Conservation (phyloP, 2,113 vertebrate species). For the Ctenodactylus gundi region DNA sequence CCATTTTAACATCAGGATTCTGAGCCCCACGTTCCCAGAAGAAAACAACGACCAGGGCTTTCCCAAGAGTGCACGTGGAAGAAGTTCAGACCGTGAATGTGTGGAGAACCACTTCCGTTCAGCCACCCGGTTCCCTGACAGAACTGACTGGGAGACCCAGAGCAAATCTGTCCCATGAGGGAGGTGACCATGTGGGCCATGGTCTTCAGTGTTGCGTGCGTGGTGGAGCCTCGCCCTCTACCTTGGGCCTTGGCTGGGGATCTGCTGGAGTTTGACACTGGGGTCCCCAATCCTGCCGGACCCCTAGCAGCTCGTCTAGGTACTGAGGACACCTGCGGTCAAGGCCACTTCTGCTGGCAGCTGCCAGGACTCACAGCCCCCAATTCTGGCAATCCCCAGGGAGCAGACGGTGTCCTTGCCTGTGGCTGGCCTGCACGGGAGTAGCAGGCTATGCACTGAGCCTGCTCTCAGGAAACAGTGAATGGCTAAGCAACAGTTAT, state of each 20-base stretch:
- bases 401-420: neutral
- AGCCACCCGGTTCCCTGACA: neutral
- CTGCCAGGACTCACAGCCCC: neutral
- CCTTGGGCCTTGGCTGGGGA: neutral
- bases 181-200: neutral
- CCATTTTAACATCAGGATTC: neutral
- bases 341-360: neutral
- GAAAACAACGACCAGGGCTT: neutral
- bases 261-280: neutral
- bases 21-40: neutral
- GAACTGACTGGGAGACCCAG: neutral
- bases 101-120: neutral
- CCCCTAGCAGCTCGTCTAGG: neutral
- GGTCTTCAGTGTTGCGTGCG: accelerated
- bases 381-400: neutral
- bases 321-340: neutral
- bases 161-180: neutral
- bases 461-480: neutral
- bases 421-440: neutral
- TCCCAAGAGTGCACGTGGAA: neutral
- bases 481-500: neutral
- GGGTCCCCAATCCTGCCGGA: neutral
- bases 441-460: neutral
- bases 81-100: neutral
- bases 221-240: neutral